A percentile compares a stretch with the other conserved stretches of the same genome.
These are phyloP conservation scores for Lerema accius DNA, from an alignment of 1,140 invertebrate species.

Conservation along the genomic window DNA sequence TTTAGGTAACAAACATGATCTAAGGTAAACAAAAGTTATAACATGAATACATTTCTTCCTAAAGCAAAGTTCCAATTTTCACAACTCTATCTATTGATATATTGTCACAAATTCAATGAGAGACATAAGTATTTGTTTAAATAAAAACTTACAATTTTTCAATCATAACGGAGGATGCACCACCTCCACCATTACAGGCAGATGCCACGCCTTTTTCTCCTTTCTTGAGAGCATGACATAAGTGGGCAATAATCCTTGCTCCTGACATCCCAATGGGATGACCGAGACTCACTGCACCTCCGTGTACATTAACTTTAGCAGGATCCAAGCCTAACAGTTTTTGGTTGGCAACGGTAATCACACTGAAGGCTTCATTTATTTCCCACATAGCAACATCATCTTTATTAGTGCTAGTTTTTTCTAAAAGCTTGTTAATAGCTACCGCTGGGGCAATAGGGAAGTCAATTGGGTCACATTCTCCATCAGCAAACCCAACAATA, in stretches of 20 bases:
- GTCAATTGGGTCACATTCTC: slow-evolving; percentile 98
- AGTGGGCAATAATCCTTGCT: slow-evolving; percentile 94
- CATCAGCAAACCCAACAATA: slow-evolving; percentile 96
- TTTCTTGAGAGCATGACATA: slow-evolving; percentile 93
- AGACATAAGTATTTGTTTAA: slow-evolving; percentile 17
- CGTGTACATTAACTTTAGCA: slow-evolving; percentile 96
- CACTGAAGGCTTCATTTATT: slow-evolving; percentile 99
- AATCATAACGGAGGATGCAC: slow-evolving; percentile 95
- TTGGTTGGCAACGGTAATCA: slow-evolving; percentile 97
- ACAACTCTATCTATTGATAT: too few species aligned
- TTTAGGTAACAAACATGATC: too few species aligned
- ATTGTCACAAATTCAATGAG: slow-evolving; percentile 8
- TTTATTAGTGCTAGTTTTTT: slow-evolving; percentile 91
- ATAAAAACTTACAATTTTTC: slow-evolving; percentile 92
- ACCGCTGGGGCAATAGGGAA: slow-evolving; percentile 98
- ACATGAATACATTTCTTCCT: too few species aligned
- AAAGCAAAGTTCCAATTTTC: too few species aligned
- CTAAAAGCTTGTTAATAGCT: slow-evolving; percentile 93
- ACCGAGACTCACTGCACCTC: slow-evolving; percentile 98
- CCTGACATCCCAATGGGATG: slow-evolving; percentile 99
- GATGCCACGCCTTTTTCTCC: slow-evolving; percentile 97
- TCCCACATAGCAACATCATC: slow-evolving; percentile 98
- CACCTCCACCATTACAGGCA: slow-evolving; percentile 99
- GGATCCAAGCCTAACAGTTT: slow-evolving; percentile 95
- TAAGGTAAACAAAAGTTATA: too few species aligned